Percentiles rank a stretch among this genome's conserved stretches.
Evolutionary conservation across 2,113 vertebrate genomes (phyloP).

Genomic region (Rhegmatorhina hoffmannsi): DNA sequence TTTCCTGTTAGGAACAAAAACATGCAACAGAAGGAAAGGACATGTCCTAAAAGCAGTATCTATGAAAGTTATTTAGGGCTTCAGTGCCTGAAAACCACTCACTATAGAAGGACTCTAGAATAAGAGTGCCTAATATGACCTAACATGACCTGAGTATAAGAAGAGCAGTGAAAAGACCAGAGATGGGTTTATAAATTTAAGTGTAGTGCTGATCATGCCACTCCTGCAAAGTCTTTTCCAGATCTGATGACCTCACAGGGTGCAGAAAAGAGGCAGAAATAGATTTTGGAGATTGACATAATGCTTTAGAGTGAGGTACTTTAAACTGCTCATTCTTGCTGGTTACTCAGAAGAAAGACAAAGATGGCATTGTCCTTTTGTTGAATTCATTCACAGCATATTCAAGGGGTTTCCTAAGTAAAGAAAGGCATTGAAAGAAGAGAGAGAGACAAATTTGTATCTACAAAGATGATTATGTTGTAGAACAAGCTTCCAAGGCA

Average conservation of each 20-base stretch:
- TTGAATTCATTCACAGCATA: not conserved
- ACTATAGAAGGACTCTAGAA: not conserved
- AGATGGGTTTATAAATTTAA: not conserved
- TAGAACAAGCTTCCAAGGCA: not conserved
- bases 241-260: not conserved
- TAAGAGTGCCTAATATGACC: not conserved
- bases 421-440: not conserved
- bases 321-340: not conserved
- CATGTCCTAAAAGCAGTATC: not conserved
- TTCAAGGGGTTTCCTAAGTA: not conserved
- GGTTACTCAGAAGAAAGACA: not conserved
- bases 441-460: not conserved
- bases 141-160: not conserved
- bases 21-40: not conserved
- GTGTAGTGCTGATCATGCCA: not conserved
- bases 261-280: not conserved
- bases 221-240: not conserved
- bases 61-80: not conserved
- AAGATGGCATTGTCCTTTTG: not conserved
- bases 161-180: not conserved
- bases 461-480: not conserved
- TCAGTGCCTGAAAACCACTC: not conserved
- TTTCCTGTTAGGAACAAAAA: not conserved
- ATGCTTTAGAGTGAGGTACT: not conserved
- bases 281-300: not conserved